Evolutionary conservation across 2,113 vertebrate species (phyloP).

Genomic region (Megaceryle maxima): DNA sequence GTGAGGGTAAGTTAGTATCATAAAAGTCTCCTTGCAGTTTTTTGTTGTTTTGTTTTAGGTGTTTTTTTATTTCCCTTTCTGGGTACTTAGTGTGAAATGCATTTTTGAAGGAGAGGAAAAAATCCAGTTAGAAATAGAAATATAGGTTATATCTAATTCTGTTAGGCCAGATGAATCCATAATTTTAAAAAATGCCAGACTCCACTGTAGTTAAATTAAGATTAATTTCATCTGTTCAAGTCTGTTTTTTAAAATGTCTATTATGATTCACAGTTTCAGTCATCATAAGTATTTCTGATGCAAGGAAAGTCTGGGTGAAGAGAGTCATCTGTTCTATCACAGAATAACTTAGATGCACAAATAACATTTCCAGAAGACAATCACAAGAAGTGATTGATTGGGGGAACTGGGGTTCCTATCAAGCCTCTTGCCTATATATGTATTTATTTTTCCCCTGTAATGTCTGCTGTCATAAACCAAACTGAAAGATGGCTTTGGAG

Average conservation of each 20-base stretch:
- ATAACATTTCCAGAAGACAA: background rate
- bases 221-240: background rate
- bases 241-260: background rate
- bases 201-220: background rate
- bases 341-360: background rate
- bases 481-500: background rate
- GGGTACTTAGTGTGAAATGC: background rate
- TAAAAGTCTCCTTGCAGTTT: background rate
- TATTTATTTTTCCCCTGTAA: background rate
- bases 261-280: background rate
- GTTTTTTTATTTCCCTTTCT: background rate
- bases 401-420: background rate
- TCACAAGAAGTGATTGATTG: background rate
- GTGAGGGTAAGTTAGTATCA: slow-evolving; percentile 89
- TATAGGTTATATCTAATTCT: background rate
- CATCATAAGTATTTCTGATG: background rate
- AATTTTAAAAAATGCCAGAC: background rate
- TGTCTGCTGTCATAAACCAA: background rate
- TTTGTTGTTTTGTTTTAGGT: background rate
- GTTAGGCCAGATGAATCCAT: background rate
- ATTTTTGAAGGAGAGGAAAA: background rate
- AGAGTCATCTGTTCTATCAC: background rate
- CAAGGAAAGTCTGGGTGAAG: background rate
- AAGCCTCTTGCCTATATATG: background rate
- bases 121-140: background rate